A percentile compares a stretch with the other conserved stretches of the same genome.
Conservation (phyloP, 2,113 vertebrate genomes). For the Vicugna pacos region DNA sequence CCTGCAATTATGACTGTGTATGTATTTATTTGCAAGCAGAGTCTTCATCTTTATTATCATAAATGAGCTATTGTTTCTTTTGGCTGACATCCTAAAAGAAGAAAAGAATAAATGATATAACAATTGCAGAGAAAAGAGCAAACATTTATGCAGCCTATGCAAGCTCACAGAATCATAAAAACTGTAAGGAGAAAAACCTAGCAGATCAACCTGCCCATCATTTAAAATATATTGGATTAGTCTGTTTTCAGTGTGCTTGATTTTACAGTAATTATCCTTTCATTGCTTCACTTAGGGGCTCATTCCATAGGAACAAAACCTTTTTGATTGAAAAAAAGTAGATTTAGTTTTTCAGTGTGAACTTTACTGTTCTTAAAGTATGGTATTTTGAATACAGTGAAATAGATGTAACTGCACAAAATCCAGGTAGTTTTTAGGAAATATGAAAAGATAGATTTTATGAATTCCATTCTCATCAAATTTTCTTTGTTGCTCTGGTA, state of each 20-base stretch:
- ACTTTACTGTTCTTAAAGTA: not conserved
- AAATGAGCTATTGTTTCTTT: not conserved
- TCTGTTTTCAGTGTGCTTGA: not conserved
- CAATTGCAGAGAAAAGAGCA: not conserved
- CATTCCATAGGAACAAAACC: not conserved
- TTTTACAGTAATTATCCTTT: not conserved
- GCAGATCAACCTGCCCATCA: not conserved
- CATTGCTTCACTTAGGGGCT: not conserved
- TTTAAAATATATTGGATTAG: not conserved
- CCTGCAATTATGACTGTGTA: not conserved
- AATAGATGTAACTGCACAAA: not conserved
- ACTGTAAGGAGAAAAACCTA: not conserved
- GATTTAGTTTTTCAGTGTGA: not conserved
- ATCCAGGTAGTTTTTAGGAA: not conserved
- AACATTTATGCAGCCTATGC: not conserved
- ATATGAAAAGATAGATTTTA: not conserved
- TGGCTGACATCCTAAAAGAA: not conserved
- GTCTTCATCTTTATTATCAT: constrained; percentile 4
- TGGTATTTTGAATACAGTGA: not conserved
- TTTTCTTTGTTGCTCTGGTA: not conserved
- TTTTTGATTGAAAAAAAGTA: not conserved
- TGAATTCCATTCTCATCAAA: not conserved
- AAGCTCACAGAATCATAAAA: not conserved
- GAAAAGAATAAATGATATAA: not conserved
- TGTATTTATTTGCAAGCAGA: not conserved